Evolutionary conservation across 2,888 invertebrate genomes (phyloP).

Genomic region (Exocentrus adspersus): DNA sequence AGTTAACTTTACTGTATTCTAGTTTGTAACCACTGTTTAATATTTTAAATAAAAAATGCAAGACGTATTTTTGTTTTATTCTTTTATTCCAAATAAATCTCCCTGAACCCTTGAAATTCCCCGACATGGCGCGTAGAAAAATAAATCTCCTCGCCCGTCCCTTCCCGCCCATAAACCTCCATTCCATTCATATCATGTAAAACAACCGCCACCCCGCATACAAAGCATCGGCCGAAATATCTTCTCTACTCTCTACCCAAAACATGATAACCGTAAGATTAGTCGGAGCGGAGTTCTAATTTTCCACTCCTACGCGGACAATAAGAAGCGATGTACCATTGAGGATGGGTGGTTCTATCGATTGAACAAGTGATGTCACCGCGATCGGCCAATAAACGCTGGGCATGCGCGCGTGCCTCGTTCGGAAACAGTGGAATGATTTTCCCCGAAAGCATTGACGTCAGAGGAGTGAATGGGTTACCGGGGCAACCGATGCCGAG

Average conservation of each 20-base stretch:
- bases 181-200: background rate
- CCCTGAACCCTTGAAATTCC: background rate
- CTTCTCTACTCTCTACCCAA: background rate
- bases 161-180: background rate
- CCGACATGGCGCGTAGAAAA: background rate
- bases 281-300: constrained; percentile 3
- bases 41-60: no score
- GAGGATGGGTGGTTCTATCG: constrained; percentile 34
- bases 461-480: constrained; percentile 57
- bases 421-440: constrained; percentile 49
- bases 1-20: no score
- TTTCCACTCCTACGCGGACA: constrained; percentile 21
- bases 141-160: background rate
- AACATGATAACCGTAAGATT: constrained; percentile 13
- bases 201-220: background rate
- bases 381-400: constrained; percentile 14
- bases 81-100: no score
- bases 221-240: constrained; percentile 7
- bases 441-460: constrained; percentile 56
- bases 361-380: constrained; percentile 28
- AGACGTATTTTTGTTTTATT: no score
- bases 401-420: constrained; percentile 41
- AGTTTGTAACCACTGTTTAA: no score
- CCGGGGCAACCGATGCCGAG: constrained; percentile 50
- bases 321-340: constrained; percentile 30